Percentiles rank a stretch among this genome's conserved stretches.
Conservation (phyloP, 1,140 invertebrate species). For the Cyrtorhinus lividipennis region DNA sequence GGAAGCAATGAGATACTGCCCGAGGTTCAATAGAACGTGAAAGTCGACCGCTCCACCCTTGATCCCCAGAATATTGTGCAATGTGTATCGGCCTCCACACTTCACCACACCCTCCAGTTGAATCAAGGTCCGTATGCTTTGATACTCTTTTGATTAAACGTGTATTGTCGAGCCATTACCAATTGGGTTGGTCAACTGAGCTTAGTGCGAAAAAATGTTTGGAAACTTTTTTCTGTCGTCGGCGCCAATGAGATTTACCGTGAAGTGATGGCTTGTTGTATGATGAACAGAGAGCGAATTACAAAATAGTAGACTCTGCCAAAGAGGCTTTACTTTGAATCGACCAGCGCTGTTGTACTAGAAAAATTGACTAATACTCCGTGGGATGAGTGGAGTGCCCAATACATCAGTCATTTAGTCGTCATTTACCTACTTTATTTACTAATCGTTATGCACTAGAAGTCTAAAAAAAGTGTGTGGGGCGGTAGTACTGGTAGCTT, state of each 20-base stretch:
- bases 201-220: not conserved
- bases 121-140: not conserved
- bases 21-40: not conserved
- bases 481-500: no score
- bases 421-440: no score
- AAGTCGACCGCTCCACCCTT: not conserved
- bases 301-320: no score
- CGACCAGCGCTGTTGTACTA: no score
- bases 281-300: no score
- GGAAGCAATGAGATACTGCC: not conserved
- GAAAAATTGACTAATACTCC: no score
- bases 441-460: no score
- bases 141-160: not conserved
- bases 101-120: not conserved
- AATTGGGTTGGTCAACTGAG: not conserved
- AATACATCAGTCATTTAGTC: no score
- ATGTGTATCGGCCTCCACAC: not conserved
- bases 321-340: no score
- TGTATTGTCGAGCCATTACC: not conserved
- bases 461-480: no score
- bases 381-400: no score
- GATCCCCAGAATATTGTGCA: not conserved
- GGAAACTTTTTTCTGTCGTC: not conserved
- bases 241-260: not conserved
- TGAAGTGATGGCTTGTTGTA: no score